Evolutionary conservation across 2,797 vertebrate species (phyloP), one percentile per base, ranked within the genome.

Genomic region (Merluccius polli): DNA sequence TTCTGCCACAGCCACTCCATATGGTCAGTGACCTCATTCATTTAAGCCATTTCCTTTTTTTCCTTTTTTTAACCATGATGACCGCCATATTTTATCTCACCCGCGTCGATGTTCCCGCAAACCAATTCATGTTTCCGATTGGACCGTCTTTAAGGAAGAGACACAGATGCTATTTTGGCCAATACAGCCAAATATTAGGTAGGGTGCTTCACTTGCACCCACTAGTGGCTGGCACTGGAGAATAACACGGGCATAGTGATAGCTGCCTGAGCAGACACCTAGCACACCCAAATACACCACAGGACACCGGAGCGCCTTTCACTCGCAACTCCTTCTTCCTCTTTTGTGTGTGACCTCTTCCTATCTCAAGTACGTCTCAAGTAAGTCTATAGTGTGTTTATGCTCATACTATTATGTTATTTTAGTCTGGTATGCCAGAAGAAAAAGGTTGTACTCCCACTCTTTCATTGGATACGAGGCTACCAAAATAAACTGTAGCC

Each of bases 1-100:
- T 97, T 97, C 91, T 97, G 96, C 89, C 96, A 97, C 77, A 96
- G 92, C 84, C 95, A 97, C 85, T 97, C 96, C 82, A 97, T 97
- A 91, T 97, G 96, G 96, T 97, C 80, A 86, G 86, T 81, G 21
- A 35, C 67, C 4, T 16, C 59, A 63, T 27, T 35, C 59, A 5
- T 52, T 4, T 18, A 16, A 52, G 12, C 41, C 41, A 1, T 13
- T 44, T 16, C 18, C 5, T 59, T 24, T 59, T 0, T 59, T 9
- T 1, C 5, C 0, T 59, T 48, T 21, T 18, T 48, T 18, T 3
- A 6, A 15, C 44, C 44, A 48, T 18, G 44, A 48, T 18, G 44
- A 48, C 21, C 24, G 52, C 15, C 16, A 18, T 59, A 4, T 18
- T 63, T 27, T 24, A 27, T 63, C n/a, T 27, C 3, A 10, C 44